These are phyloP conservation scores for Rhabdophis nuchalis DNA, from an alignment of 2,797 vertebrate species.

Conservation along the genomic window DNA sequence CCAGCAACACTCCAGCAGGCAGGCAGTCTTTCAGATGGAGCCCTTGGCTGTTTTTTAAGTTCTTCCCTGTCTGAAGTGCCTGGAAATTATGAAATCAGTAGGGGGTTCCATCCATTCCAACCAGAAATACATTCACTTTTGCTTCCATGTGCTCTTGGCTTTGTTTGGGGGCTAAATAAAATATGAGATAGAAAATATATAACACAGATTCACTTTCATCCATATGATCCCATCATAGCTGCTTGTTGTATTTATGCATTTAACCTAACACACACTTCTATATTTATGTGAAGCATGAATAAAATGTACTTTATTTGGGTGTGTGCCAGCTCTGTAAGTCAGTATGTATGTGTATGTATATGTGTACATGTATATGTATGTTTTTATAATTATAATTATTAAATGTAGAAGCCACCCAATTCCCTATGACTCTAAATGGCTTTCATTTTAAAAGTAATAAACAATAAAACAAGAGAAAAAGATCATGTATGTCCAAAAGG, in stretches of 20 bases:
- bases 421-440: background rate
- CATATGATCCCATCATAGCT: too few species aligned
- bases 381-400: background rate
- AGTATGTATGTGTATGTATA: background rate
- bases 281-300: background rate
- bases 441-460: background rate
- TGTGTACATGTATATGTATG: background rate
- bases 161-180: background rate
- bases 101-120: background rate
- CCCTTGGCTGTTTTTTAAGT: background rate
- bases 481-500: background rate
- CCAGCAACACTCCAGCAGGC: background rate
- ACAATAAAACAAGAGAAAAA: background rate
- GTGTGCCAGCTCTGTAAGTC: background rate
- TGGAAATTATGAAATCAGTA: background rate
- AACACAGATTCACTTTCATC: background rate
- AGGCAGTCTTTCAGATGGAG: background rate
- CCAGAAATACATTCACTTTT: background rate
- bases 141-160: background rate
- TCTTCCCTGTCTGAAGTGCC: background rate
- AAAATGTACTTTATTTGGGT: background rate
- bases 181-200: background rate
- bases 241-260: background rate
- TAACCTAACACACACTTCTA: background rate
- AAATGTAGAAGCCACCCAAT: background rate